Conservation (phyloP, 2,888 invertebrate species). For the Leptinotarsa haldemani region DNA sequence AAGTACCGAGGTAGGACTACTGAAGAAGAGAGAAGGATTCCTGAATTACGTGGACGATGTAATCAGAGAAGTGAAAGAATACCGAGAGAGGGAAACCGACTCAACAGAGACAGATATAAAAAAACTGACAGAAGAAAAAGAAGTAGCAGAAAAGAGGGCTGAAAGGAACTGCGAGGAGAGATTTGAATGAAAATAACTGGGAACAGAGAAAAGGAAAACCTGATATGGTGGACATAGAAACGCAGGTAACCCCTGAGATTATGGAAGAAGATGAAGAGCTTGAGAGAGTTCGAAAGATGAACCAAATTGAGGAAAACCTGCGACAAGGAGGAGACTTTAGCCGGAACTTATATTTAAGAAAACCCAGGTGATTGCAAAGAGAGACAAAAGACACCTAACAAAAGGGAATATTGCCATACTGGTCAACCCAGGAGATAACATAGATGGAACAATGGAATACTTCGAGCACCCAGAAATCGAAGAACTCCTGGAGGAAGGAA, state of each 20-base stretch:
- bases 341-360: not conserved
- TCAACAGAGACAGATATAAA: not conserved
- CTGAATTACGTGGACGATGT: not conserved
- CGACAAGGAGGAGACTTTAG: not conserved
- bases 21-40: not conserved
- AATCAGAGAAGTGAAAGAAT: not conserved
- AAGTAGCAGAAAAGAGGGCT: not conserved
- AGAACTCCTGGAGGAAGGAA: constrained; percentile 5
- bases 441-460: not conserved
- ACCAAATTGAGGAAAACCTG: constrained; percentile 9
- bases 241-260: constrained; percentile 14
- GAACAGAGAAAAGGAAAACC: too few species aligned
- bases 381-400: not conserved
- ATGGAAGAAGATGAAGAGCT: constrained; percentile 14
- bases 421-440: not conserved
- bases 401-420: not conserved
- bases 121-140: not conserved
- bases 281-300: not conserved
- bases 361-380: not conserved
- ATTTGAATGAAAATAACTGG: too few species aligned
- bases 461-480: constrained; percentile 5
- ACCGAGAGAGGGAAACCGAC: not conserved
- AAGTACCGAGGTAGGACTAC: not conserved
- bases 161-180: too few species aligned
- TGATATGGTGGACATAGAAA: not conserved